Percentiles rank a stretch among this genome's conserved stretches.
phyloP scores from a whole-genome alignment of 2,888 invertebrate genomes.

The Merodon equestris region DNA sequence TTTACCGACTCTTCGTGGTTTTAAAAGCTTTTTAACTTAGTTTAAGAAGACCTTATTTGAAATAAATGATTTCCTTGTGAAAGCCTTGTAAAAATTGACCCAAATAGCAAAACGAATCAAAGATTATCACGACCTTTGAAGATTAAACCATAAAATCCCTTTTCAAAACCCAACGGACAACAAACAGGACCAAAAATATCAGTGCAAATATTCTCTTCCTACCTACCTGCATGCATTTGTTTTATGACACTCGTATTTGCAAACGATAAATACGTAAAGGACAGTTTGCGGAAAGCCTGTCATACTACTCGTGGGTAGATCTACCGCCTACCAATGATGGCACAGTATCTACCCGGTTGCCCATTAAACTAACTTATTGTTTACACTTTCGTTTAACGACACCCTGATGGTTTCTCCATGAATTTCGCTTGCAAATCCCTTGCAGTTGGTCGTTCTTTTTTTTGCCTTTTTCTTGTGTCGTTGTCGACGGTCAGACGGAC shows the following conservation, averaged over 20 bases:
- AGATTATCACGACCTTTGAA: too few species aligned
- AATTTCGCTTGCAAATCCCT: slow-evolving; percentile 12
- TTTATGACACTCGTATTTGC: slow-evolving; percentile 45
- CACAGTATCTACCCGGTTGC: slow-evolving; percentile 4
- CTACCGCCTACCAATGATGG: slow-evolving; percentile 34
- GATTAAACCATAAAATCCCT: too few species aligned
- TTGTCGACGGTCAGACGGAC: not conserved
- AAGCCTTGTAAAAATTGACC: too few species aligned
- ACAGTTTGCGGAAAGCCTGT: slow-evolving; percentile 30
- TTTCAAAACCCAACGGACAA: too few species aligned
- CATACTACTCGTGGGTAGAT: slow-evolving; percentile 4
- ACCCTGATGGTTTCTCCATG: slow-evolving; percentile 45
- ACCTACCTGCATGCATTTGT: slow-evolving; percentile 16
- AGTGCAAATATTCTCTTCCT: slow-evolving; percentile 1
- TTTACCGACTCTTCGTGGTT: too few species aligned
- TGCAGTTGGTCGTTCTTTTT: slow-evolving; percentile 2
- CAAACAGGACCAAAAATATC: not conserved
- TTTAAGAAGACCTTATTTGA: too few species aligned
- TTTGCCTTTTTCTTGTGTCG: not conserved
- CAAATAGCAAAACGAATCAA: too few species aligned
- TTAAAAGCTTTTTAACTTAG: too few species aligned
- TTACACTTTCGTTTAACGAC: slow-evolving; percentile 57
- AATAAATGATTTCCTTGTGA: too few species aligned
- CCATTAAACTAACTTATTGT: slow-evolving; percentile 41
- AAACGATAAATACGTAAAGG: slow-evolving; percentile 35